phyloP scores from a whole-genome alignment of 1,140 invertebrate genomes.

The Rhopalosiphum maidis region DNA sequence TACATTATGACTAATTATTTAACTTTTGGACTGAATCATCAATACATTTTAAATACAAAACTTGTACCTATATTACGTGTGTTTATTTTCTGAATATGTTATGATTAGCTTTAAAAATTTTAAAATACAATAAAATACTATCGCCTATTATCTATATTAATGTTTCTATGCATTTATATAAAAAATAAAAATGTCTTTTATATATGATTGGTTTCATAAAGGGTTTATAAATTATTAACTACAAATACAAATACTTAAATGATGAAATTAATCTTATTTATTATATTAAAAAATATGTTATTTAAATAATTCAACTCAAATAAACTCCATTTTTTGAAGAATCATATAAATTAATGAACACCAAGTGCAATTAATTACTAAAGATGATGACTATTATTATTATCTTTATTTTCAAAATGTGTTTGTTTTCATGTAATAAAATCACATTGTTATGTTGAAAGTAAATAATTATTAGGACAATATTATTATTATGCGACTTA shows the following conservation, averaged over 20 bases:
- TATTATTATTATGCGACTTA: background rate
- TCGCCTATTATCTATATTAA: too few relatives aligned
- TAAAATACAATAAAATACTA: too few relatives aligned
- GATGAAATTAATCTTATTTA: background rate
- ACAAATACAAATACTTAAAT: background rate
- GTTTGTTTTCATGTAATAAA: background rate
- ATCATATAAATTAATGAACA: background rate
- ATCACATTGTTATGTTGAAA: background rate
- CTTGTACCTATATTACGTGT: too few relatives aligned
- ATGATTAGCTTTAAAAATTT: too few relatives aligned
- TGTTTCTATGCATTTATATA: too few relatives aligned
- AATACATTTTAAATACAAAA: too few relatives aligned
- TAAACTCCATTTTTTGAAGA: background rate
- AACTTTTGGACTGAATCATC: too few relatives aligned
- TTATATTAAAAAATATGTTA: background rate
- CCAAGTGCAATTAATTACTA: background rate
- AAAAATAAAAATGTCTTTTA: too few relatives aligned
- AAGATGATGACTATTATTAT: background rate
- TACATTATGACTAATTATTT: too few relatives aligned
- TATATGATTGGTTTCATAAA: too few relatives aligned
- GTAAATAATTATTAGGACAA: constrained; percentile 11
- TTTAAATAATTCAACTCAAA: background rate
- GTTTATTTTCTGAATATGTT: too few relatives aligned
- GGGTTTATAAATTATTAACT: background rate
- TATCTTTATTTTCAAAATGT: background rate